Base-by-base conservation (phyloP, 2,888 invertebrate species). In the Agonum fuliginosum region DNA sequence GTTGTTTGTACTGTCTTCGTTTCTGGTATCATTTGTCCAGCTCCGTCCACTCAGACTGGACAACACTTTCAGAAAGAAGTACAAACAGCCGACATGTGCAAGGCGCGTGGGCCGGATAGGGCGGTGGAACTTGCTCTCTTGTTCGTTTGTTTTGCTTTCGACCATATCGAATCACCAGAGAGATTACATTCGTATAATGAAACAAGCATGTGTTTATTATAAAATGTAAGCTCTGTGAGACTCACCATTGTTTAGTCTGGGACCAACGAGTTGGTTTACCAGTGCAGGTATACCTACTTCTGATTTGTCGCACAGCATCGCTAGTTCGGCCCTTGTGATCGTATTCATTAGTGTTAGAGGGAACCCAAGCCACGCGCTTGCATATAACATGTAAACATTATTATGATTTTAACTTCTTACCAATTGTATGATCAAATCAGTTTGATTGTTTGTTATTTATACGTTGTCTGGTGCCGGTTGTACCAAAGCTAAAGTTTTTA, bases 271-370 rank as follows among this genome's bases (percentile, higher is more conserved):
- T 75, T 75, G 75, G 75, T 75, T 75, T 75, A 75, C 75, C 75
- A 75, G 75, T 75, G 67, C 75, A 75, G 75, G 75, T 75, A 75
- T 58, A 62, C 75, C 62, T 54, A 75, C 67, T 75, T 75, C 75
- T 67, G 75, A 75, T 75, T 75, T 75, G 75, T 75, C 75, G 75
- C 75, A 67, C 75, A 75, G 75, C 75, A 75, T 75, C 67, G 75
- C 62, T 75, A 75, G 75, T 75, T 75, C 75, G 75, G 75, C 75
- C 75, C 67, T 46, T 75, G 75, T 75, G 75, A 75, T 75, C 75
- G 46, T 75, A 75, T 65, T 75, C 46, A 67, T 67, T 43, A 46
- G 46, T 43, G 24, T 65, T 75, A 75, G 75, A 67, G 75, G 75
- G 67, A 75, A 75, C 75, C 75, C 67, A 75, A 75, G 67, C 75